Base-by-base conservation (phyloP, 2,888 invertebrate species). In the Colletes collaris region DNA sequence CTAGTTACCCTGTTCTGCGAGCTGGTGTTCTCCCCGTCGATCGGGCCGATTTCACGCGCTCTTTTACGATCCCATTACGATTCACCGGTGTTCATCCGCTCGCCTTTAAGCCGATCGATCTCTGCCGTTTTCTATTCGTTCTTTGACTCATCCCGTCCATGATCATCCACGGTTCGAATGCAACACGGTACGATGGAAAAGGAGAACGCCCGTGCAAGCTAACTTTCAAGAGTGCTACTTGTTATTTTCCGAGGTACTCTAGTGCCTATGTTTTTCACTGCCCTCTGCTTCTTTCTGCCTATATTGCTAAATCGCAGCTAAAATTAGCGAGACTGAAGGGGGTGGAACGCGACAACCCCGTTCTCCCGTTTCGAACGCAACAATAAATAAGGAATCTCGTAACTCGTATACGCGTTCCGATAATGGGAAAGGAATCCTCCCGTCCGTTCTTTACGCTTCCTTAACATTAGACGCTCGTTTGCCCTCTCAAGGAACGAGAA, bases 1-100 rank as follows among this genome's bases (percentile, higher is more conserved):
- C 91, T 91, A 91, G 91, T 91, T 91, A 91, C 91, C 91, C 91
- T 91, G 91, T 91, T 91, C 88, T 89, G 90, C 89, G 91, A 91
- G 90, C 89, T 87, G 89, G 87, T 83, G 86, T 87, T 86, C 85
- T 78, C 83, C 87, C 82, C 83, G 83, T 86, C 86, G 87, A 86
- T 89, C 89, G 79, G 74, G 72, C 74, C 78, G 77, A 75, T 69
- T 49, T 74, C 58, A 62, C 63, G 44, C 53, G 53, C 64, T 68
- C 66, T 65, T 53, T 46, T 49, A 62, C 62, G 52, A 70, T 52
- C 53, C 19, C 60, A 68, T 52, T 44, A 69, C 62, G 50, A 58
- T 53, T 58, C 74, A 66, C 69, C 60, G 79, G 44, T 62, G 53
- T 69, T 35, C 19, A 35, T 49, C 40, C 44, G 13, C 35, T 6